Conservation (phyloP, 2,888 invertebrate genomes). For the Oxystoma pomonae region DNA sequence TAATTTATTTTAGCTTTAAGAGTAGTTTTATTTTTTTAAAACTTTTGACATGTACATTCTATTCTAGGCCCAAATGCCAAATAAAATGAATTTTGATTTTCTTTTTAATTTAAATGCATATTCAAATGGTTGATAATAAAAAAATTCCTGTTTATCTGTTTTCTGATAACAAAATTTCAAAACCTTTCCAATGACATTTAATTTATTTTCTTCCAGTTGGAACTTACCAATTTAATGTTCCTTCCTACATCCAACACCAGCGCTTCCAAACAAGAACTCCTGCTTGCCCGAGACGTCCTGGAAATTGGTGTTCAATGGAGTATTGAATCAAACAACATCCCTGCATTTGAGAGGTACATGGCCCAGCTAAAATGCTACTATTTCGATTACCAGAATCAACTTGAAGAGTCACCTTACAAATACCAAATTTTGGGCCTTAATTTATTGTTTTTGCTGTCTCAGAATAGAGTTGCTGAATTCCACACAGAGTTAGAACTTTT, state of each 20-base stretch:
- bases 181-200: neutral
- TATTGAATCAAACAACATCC: conserved; percentile 87
- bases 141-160: neutral
- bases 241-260: conserved; percentile 77
- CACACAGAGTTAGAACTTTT: conserved; percentile 95
- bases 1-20: too few relatives aligned
- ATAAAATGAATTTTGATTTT: conserved; percentile 7
- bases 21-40: too few relatives aligned
- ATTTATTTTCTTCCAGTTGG: conserved; percentile 59
- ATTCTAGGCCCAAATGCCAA: conserved; percentile 8
- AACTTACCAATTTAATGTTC: conserved; percentile 77
- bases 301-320: conserved; percentile 98
- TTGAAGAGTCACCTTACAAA: conserved; percentile 90
- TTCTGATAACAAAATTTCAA: too few relatives aligned
- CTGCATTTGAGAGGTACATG: conserved; percentile 95
- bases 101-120: neutral
- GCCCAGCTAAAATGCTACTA: conserved; percentile 97
- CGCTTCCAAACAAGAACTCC: conserved; percentile 72
- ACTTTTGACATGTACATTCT: too few relatives aligned
- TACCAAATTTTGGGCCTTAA: conserved; percentile 94
- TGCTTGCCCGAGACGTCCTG: conserved; percentile 84
- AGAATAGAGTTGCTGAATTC: conserved; percentile 96
- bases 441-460: conserved; percentile 86
- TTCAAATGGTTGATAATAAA: neutral
- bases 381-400: conserved; percentile 76